phyloP scores from a whole-genome alignment of 2,797 vertebrate genomes.

The Distichodus sexfasciatus region DNA sequence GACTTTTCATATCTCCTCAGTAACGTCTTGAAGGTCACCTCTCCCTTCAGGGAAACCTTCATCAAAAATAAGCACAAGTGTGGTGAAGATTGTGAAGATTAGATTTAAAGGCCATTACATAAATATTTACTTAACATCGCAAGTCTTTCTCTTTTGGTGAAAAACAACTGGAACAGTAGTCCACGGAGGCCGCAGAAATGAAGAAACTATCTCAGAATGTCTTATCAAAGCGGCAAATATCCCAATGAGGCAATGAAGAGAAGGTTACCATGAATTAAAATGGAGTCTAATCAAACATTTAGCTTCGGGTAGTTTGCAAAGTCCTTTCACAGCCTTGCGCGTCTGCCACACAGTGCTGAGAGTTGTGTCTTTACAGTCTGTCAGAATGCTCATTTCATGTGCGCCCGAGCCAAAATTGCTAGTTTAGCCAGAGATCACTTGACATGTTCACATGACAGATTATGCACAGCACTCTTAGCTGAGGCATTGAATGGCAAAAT shows the following conservation, averaged over 20 bases:
- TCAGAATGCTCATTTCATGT: not conserved
- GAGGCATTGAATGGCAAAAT: constrained; percentile 29
- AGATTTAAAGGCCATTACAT: constrained; percentile 6
- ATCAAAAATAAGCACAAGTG: no score
- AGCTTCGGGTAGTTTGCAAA: constrained; percentile 6
- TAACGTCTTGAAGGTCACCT: no score
- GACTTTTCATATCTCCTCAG: no score
- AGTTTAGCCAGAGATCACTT: not conserved
- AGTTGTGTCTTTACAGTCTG: not conserved
- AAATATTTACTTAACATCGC: constrained; percentile 8
- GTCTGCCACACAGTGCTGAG: not conserved
- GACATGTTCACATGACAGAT: constrained; percentile 4
- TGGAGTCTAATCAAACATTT: constrained; percentile 9
- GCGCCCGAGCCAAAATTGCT: constrained; percentile 3
- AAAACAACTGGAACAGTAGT: not conserved
- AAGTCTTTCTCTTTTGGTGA: not conserved
- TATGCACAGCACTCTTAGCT: constrained; percentile 25
- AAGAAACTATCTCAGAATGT: not conserved
- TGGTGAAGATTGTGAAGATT: no score
- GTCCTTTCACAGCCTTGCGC: constrained; percentile 7
- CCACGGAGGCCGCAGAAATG: not conserved
- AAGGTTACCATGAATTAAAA: not conserved
- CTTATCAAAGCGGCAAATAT: not conserved
- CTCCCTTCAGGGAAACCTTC: no score
- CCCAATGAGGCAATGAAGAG: constrained; percentile 15